These are phyloP conservation scores for Hippocampus zosterae DNA, from an alignment of 2,113 vertebrate species.

Conservation along the genomic window DNA sequence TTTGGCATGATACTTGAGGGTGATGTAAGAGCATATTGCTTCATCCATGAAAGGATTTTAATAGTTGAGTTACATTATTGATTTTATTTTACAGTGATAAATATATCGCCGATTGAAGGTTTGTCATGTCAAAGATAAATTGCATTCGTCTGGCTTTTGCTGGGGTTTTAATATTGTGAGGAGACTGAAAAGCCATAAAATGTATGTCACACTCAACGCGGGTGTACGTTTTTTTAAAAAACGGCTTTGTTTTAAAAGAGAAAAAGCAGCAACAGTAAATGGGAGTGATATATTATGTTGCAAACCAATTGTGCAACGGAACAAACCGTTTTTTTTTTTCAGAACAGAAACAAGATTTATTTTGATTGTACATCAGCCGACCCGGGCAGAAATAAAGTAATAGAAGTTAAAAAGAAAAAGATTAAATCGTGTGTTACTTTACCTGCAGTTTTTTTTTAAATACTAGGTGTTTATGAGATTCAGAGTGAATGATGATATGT, in stretches of 20 bases:
- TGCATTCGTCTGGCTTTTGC: slow-evolving; percentile 59
- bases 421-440: slow-evolving; percentile 26
- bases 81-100: slow-evolving; percentile 76
- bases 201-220: slow-evolving; percentile 49
- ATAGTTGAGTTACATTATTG: slow-evolving; percentile 73
- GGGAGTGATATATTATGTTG: neutral
- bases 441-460: slow-evolving; percentile 64
- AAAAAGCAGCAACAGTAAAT: slow-evolving; percentile 24
- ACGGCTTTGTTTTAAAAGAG: slow-evolving; percentile 49
- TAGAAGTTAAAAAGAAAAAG: slow-evolving; percentile 50
- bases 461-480: slow-evolving; percentile 90
- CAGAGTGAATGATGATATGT: slow-evolving; percentile 99
- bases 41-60: slow-evolving; percentile 76
- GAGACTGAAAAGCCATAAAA: slow-evolving; percentile 54
- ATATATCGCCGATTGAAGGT: slow-evolving; percentile 74
- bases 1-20: slow-evolving; percentile 61
- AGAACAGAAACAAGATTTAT: neutral
- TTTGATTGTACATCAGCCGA: slow-evolving; percentile 5
- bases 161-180: slow-evolving; percentile 36
- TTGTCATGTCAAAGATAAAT: slow-evolving; percentile 65
- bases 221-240: slow-evolving; percentile 35
- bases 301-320: slow-evolving; percentile 6
- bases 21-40: slow-evolving; percentile 73
- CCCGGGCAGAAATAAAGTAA: slow-evolving; percentile 22
- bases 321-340: neutral